Evolutionary conservation across 1,140 invertebrate genomes (phyloP).

Genomic region (Monomorium pharaonis): DNA sequence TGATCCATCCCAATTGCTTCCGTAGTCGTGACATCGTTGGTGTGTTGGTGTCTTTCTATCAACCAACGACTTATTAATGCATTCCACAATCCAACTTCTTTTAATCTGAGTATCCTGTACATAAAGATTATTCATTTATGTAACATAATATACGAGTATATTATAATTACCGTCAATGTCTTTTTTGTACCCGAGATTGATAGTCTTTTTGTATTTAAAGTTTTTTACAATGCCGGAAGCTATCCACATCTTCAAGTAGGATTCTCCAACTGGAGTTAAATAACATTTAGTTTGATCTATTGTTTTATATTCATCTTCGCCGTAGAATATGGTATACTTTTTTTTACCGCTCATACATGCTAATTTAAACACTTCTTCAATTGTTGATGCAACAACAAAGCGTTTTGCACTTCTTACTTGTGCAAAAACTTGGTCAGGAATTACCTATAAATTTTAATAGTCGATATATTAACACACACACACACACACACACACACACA

Average conservation of each 20-base stretch:
- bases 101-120: slow-evolving; percentile 66
- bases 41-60: neutral
- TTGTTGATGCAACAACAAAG: neutral
- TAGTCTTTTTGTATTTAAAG: slow-evolving; percentile 58
- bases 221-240: slow-evolving; percentile 52
- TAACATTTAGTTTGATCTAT: slow-evolving; percentile 21
- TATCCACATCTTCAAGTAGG: slow-evolving; percentile 6
- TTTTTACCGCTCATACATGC: slow-evolving; percentile 17
- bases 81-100: slow-evolving; percentile 67
- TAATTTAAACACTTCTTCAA: slow-evolving; percentile 36
- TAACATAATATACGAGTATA: neutral
- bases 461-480: neutral
- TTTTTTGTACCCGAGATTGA: slow-evolving; percentile 68
- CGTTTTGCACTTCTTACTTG: neutral
- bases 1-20: slow-evolving; percentile 60
- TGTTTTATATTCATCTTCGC: slow-evolving; percentile 49
- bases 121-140: neutral
- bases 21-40: neutral
- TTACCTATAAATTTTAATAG: neutral
- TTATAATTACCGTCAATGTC: neutral
- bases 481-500: neutral
- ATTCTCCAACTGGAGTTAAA: slow-evolving; percentile 18
- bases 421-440: neutral
- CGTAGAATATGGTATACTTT: slow-evolving; percentile 1
- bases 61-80: slow-evolving; percentile 60